Conservation (phyloP, 2,113 vertebrate genomes). For the Toxostoma redivivum region DNA sequence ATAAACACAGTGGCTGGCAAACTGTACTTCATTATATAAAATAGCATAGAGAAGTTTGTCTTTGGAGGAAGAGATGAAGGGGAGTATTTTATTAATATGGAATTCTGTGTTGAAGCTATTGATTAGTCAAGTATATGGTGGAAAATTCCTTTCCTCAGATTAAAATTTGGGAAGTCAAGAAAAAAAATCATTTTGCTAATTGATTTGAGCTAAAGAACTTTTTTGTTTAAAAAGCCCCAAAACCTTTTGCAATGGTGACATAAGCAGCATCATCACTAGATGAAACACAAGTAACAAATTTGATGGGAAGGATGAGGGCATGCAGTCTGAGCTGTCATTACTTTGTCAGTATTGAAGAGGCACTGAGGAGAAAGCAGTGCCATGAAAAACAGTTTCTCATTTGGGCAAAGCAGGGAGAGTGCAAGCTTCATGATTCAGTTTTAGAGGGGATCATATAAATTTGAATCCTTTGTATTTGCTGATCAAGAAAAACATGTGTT, state of each 20-base stretch:
- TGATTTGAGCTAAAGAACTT: background rate
- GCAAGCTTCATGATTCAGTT: background rate
- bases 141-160: background rate
- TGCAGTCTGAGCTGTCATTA: background rate
- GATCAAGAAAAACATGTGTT: background rate
- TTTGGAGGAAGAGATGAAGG: background rate
- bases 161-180: background rate
- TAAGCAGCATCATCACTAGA: background rate
- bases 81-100: background rate
- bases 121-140: background rate
- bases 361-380: background rate
- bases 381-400: background rate
- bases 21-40: background rate
- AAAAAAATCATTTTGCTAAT: background rate
- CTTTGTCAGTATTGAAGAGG: background rate
- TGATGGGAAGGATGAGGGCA: background rate
- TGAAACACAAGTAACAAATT: background rate
- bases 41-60: background rate
- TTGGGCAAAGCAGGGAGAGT: background rate
- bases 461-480: background rate
- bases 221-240: rapidly evolving
- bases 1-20: background rate
- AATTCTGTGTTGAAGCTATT: background rate
- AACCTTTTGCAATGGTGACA: background rate
- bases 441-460: background rate